Evolutionary conservation across 1,140 invertebrate species (phyloP), one percentile per base, ranked within the genome.

Genomic region (Zaprionus nigranus): DNA sequence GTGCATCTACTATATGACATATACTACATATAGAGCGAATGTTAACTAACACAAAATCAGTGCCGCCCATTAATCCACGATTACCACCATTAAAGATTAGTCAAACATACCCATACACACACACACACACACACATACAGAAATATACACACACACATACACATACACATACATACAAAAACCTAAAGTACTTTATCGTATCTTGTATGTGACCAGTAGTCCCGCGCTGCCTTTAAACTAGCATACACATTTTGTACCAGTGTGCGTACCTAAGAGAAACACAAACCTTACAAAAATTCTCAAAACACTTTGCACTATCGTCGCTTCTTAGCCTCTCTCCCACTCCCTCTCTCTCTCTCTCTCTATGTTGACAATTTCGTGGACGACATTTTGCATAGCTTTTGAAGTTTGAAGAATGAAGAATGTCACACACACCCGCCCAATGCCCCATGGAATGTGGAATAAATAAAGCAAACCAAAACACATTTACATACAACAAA

Each of bases 31-130:
- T 84, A 81, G 79, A 88, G 81, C 78, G 75, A 88, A 88, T 88
- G 85, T 88, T 88, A 88, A 88, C 85, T 88, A 87, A 88, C 85
- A 90, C 81, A 90, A 90, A 88, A 88, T 88, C 85, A 88, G 81
- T 90, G 85, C 85, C 85, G 85, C 85, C 85, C 85, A 88, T 88
- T 88, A 90, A 88, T 90, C 85, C 85, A 88, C 85, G 85, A 88
- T 88, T 88, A 88, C 84, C 84, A 90, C 84, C 84, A 90, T 90
- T 90, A 90, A 84, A 22, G 36, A 88, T 88, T 87, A 87, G 84
- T 80, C 74, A 84, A 64, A 70, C 40, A 74, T 57, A 78, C 38
- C 65, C 46, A 68, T 36, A 67, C 36, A 69, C 57, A 73, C 54
- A 84, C 56, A 67, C 36, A 69, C 57, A 73, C 54, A 84, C 56